Evolutionary conservation across 1,140 invertebrate genomes (phyloP).

Genomic region (Whitmania pigra): DNA sequence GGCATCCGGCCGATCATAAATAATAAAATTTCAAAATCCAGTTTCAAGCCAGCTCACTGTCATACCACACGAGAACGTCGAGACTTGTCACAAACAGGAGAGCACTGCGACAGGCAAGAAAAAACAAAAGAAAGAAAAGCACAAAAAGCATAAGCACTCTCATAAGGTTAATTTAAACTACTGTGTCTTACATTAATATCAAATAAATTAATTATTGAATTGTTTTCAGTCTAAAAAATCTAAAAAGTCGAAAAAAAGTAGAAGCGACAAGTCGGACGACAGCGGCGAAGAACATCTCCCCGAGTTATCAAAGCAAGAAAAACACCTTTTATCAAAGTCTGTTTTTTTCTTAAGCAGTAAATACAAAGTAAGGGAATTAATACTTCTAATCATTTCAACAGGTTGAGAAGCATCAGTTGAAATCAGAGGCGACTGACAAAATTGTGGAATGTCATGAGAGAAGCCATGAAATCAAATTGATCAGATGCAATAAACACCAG

Average conservation of each 20-base stretch:
- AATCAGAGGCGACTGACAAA: not conserved
- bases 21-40: not conserved
- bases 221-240: conserved; percentile 11
- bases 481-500: not conserved
- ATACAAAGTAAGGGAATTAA: not conserved
- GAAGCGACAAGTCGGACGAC: not conserved
- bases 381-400: not conserved
- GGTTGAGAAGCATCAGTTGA: not conserved
- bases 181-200: not conserved
- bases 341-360: not conserved
- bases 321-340: conserved; percentile 9
- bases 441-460: not conserved
- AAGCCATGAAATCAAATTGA: too few species aligned
- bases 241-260: conserved; percentile 9
- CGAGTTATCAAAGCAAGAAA: not conserved
- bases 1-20: not conserved
- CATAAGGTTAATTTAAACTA: not conserved
- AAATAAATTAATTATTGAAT: conserved; percentile 10
- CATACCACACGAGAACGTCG: not conserved
- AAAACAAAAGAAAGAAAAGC: conserved; percentile 8
- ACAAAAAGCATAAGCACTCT: not conserved
- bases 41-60: not conserved
- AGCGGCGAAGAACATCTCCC: not conserved
- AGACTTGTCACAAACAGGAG: not conserved
- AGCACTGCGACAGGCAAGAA: not conserved